A percentile compares a stretch with the other conserved stretches of the same genome.
These are phyloP conservation scores for Drosophila percnosoma DNA, from an alignment of 2,888 invertebrate species.

Conservation along the genomic window DNA sequence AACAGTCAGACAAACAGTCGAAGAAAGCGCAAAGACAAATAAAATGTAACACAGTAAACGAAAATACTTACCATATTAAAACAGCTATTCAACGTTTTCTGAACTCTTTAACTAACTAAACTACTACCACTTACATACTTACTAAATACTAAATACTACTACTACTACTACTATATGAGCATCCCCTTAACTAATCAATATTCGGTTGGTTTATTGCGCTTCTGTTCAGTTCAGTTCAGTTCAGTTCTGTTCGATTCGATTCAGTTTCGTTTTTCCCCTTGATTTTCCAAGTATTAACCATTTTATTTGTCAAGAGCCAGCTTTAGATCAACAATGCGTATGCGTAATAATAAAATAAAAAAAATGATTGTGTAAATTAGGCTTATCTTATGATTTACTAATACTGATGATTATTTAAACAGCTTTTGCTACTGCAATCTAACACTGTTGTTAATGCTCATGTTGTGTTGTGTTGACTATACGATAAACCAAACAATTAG, in stretches of 20 bases:
- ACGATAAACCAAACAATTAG: slow-evolving; percentile 48
- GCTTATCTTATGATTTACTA: slow-evolving; percentile 28
- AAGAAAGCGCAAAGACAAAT: slow-evolving; percentile 55
- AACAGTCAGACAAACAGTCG: slow-evolving; percentile 62
- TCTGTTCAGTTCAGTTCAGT: slow-evolving; percentile 17
- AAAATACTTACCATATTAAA: slow-evolving; percentile 42
- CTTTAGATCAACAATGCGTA: slow-evolving; percentile 45
- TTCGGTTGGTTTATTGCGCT: slow-evolving; percentile 30
- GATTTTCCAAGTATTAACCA: slow-evolving; percentile 21
- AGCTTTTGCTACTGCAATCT: slow-evolving; percentile 46
- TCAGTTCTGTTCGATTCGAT: slow-evolving; percentile 28
- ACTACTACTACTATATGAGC: slow-evolving; percentile 50
- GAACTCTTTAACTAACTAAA: slow-evolving; percentile 49
- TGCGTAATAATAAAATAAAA: slow-evolving; percentile 35
- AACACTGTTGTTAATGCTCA: slow-evolving; percentile 51
- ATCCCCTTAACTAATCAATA: slow-evolving; percentile 51
- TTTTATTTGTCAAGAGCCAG: slow-evolving; percentile 26
- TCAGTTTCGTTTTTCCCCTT: slow-evolving; percentile 26
- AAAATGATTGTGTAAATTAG: slow-evolving; percentile 16
- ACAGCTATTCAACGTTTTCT: slow-evolving; percentile 55
- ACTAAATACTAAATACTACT: slow-evolving; percentile 13
- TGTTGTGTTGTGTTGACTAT: slow-evolving; percentile 56
- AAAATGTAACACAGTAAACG: slow-evolving; percentile 60
- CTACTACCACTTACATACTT: slow-evolving; percentile 47
- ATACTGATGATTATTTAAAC: not conserved